Base-by-base conservation (phyloP, 2,888 invertebrate species). In the Ormia ochracea region DNA sequence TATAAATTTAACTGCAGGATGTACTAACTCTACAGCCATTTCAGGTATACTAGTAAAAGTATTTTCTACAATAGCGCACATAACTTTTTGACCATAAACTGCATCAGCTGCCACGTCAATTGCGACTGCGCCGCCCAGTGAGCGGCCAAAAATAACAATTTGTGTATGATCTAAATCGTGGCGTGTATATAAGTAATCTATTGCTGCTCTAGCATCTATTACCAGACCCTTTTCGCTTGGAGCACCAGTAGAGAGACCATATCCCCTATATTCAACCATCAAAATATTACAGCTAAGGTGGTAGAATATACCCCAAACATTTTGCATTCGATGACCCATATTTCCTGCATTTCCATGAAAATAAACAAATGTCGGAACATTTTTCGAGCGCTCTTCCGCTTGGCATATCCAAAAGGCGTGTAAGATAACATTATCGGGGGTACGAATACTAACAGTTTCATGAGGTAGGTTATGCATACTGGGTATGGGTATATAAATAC, bases 311-410 rank as follows among this genome's bases (percentile, higher is more conserved):
- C 95, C 96, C 83, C 94, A 93, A n/a, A 95, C 95, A 91, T 98
- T 98, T 85, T 95, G 93, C 84, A 98, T 91, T 82, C 96, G 93
- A 88, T 98, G 98, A 0, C 98, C 98, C 92, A 98, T 96, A 88
- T 98, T 98, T 12, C 98, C 98, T 65, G 98, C 98, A 92, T 98
- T 98, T 5, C 98, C 98, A 91, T 98, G 98, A 82, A 98, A 94
- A 90, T 96, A 97, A 61, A 98, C 90, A 86, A 98, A 91, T 9
- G 98, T 98, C 0, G 96, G 96, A 65, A 93, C 93, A 85, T 92
- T 91, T 83, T 93, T 92, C 83, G 93, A 93, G 81, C 93, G 92
- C 52, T 92, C 92, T 77, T 92, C 91, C 1, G 93, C 91, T 88
- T 96, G 96, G 84, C 93, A 92, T 80, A 96, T 94, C 85, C 96